Conservation (phyloP, 1,140 invertebrate genomes). For the Rhysida immarginata region DNA sequence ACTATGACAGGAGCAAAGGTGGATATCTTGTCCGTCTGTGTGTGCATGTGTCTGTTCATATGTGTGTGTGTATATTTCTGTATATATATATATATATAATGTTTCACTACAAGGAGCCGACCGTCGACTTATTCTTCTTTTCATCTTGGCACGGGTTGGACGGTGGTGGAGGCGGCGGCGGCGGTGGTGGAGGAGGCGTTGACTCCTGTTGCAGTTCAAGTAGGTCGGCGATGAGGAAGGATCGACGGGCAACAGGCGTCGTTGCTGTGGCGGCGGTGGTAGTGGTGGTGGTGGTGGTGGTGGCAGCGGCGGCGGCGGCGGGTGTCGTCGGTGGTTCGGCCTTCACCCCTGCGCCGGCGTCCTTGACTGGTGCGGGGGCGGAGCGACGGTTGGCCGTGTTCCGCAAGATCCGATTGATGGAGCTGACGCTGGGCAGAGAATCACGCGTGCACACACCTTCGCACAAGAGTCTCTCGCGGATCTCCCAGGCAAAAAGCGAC, state of each 20-base stretch:
- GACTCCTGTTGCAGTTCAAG: too few species aligned
- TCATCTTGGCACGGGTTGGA: too few species aligned
- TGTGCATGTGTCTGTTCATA: too few species aligned
- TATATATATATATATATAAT: too few species aligned
- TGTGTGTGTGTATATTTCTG: too few species aligned
- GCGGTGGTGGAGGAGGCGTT: too few species aligned
- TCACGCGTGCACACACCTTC: slow-evolving; percentile 60
- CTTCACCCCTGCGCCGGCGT: neutral
- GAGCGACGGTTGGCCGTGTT: slow-evolving; percentile 32
- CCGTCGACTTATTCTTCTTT: too few species aligned
- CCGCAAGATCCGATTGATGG: slow-evolving; percentile 82
- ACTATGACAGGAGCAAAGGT: too few species aligned
- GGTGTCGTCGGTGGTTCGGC: neutral
- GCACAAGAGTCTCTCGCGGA: slow-evolving; percentile 67
- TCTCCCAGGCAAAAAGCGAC: slow-evolving; percentile 86
- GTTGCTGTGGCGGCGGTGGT: neutral
- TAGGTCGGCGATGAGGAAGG: slow-evolving; percentile 2
- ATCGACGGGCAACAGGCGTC: neutral
- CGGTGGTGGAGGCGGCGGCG: too few species aligned
- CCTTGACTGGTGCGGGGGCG: too few species aligned
- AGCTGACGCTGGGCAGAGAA: slow-evolving; percentile 74
- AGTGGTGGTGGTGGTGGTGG: neutral
- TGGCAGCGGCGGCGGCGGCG: neutral
- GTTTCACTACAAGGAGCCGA: too few species aligned
- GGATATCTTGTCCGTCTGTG: too few species aligned